These are phyloP conservation scores for Galeopterus variegatus DNA, from an alignment of 2,113 vertebrate species.

Conservation along the genomic window DNA sequence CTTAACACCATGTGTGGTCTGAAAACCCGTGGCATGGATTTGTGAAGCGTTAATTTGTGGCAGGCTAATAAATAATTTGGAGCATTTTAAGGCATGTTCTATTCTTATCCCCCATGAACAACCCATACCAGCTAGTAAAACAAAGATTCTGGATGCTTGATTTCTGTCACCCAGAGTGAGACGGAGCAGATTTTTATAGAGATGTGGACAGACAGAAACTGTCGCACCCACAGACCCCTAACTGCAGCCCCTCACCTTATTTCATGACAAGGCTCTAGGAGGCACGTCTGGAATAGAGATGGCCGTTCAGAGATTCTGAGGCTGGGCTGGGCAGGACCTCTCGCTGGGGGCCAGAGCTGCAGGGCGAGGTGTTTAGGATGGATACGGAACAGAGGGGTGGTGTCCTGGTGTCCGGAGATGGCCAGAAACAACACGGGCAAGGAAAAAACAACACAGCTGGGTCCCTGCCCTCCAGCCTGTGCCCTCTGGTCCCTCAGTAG, in stretches of 20 bases:
- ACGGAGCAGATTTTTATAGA: background rate
- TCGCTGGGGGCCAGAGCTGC: too few relatives aligned
- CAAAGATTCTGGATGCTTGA: background rate
- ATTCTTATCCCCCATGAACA: background rate
- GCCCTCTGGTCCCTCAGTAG: too few relatives aligned
- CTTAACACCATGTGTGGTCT: background rate
- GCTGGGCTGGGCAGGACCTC: too few relatives aligned
- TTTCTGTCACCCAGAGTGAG: background rate
- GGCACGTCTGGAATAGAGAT: too few relatives aligned
- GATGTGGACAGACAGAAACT: background rate
- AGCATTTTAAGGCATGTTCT: background rate
- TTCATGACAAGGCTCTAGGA: background rate
- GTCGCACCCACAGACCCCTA: fast-evolving
- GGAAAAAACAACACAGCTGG: too few relatives aligned
- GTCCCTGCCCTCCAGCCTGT: too few relatives aligned
- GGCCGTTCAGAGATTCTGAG: too few relatives aligned
- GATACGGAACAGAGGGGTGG: too few relatives aligned
- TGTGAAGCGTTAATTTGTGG: background rate
- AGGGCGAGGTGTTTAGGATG: too few relatives aligned
- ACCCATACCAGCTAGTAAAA: background rate
- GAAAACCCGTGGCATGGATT: fast-evolving
- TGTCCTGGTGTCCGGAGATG: too few relatives aligned
- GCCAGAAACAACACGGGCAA: too few relatives aligned
- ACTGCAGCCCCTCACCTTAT: background rate
- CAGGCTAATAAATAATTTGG: background rate